phyloP scores from a whole-genome alignment of 2,888 invertebrate species.

The Orchesellides sinensis region DNA sequence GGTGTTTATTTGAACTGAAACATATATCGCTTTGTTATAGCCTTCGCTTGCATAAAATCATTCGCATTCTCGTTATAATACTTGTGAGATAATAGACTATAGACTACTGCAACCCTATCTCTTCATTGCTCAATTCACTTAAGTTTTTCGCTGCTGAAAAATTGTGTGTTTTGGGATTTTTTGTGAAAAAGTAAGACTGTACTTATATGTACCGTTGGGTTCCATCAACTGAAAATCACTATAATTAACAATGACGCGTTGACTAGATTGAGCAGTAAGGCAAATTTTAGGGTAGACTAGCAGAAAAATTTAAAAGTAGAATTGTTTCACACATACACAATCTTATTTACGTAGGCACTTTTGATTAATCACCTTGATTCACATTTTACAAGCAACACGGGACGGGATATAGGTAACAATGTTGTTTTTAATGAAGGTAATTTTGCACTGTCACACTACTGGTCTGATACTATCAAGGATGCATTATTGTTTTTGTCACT shows the following conservation, averaged over 20 bases:
- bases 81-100: background rate
- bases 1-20: too few species aligned
- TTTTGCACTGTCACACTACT: slow-evolving; percentile 44
- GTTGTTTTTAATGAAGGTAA: slow-evolving; percentile 47
- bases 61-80: too few species aligned
- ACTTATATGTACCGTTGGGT: background rate
- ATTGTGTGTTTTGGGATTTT: too few species aligned
- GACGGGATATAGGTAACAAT: too few species aligned
- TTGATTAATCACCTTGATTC: slow-evolving; percentile 53
- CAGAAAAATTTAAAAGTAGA: too few species aligned
- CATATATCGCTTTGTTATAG: too few species aligned
- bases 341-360: background rate
- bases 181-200: too few species aligned
- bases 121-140: slow-evolving; percentile 12
- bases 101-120: background rate
- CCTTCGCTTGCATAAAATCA: too few species aligned
- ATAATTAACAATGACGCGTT: slow-evolving; percentile 48
- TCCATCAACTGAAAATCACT: slow-evolving; percentile 37
- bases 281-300: too few species aligned
- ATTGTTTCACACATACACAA: background rate
- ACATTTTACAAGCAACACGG: background rate
- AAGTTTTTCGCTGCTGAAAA: too few species aligned
- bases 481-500: slow-evolving; percentile 12
- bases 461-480: slow-evolving; percentile 36
- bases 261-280: background rate